A percentile compares a stretch with the other conserved stretches of the same genome.
Conservation (phyloP, 2,797 vertebrate genomes). For the Babyrousa celebensis region DNA sequence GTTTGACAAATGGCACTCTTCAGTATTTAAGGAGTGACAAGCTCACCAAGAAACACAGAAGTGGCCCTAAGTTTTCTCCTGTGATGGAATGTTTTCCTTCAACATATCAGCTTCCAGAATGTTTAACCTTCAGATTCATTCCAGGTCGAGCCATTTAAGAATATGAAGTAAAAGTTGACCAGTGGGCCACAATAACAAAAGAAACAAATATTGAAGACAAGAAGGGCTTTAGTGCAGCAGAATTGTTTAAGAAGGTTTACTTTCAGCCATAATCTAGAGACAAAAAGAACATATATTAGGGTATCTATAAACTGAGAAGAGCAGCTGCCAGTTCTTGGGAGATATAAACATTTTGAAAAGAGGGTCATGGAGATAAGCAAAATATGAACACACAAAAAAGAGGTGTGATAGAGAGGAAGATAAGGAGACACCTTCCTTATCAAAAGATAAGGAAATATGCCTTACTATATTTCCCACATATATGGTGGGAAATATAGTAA, state of each 20-base stretch:
- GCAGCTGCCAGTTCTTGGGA: not conserved
- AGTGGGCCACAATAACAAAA: not conserved
- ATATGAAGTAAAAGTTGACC: not conserved
- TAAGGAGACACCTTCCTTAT: not conserved
- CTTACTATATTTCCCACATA: not conserved
- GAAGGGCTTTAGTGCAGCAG: not conserved
- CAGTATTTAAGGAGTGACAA: not conserved
- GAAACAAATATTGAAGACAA: not conserved
- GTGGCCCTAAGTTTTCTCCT: not conserved
- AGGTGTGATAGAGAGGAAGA: not conserved
- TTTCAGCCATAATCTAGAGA: not conserved
- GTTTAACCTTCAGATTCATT: not conserved
- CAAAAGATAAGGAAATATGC: too few species aligned
- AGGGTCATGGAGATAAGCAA: slow-evolving; percentile 26
- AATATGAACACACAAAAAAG: not conserved
- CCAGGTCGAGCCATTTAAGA: not conserved
- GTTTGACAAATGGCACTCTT: not conserved
- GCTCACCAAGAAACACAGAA: not conserved
- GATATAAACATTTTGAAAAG: slow-evolving; percentile 23
- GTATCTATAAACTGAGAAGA: not conserved
- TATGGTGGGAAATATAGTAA: not conserved
- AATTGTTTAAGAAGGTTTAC: slow-evolving; percentile 14
- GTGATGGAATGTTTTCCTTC: not conserved
- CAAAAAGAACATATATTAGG: slow-evolving; percentile 27
- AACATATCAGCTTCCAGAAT: not conserved